Base-by-base conservation (phyloP, 2,888 invertebrate species). In the Selenia dentaria region DNA sequence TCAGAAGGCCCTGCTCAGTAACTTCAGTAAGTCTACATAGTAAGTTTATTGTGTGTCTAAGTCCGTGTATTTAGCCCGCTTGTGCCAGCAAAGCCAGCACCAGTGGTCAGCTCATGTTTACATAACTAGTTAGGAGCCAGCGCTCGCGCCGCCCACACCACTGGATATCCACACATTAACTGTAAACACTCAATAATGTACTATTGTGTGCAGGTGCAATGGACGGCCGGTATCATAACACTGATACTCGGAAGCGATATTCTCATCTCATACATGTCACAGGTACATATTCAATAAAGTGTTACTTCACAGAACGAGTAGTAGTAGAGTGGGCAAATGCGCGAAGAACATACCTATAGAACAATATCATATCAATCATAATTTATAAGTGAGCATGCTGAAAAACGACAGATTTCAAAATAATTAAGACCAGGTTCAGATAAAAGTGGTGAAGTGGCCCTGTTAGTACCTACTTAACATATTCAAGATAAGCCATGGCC, bases 51-150 rank as follows among this genome's bases (percentile, higher is more conserved):
- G 74, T 71, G 59, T 82, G 79, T 79, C 73, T 65, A 72, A 55
- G 75, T 72, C 71, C 71, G 73, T 72, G 62, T 70, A 67, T 62
- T 68, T 8, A 8, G 22, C 63, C 68, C 72, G 68, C 71, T 67
- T 69, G 70, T 67, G 70, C 72, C 69, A 61, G 67, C 67, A 31
- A 25, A 8, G 12, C 71, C 65, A 63, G 67, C 67, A 64, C 73
- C 70, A 75, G 79, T 81, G 79, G 83, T 69, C 71, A 71, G 64
- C 67, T 18, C 59, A 48, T 86, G 87, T 87, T 87, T 83, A 83
- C 84, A 81, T 79, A 85, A 81, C 83, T 83, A 71, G 87, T 88
- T 87, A 88, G 83, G 72, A 66, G 71, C 69, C 67, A 62, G 62
- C 47, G 39, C 39, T 62, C 47, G 39, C 39, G 65, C 67, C 72